Conservation (phyloP, 2,113 vertebrate species). For the Mustela lutreola region DNA sequence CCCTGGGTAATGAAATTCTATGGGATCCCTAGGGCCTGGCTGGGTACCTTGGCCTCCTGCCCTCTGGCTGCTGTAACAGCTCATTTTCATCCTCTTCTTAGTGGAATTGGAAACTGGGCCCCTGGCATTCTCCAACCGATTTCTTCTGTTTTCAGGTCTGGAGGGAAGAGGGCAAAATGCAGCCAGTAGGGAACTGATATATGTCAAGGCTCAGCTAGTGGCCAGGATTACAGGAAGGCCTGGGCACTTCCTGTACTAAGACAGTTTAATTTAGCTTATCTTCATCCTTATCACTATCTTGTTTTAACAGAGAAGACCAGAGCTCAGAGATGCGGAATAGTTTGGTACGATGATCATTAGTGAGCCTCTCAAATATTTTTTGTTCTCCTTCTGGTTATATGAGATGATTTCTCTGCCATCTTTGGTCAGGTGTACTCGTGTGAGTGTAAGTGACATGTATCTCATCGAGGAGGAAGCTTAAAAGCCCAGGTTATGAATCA, state of each 20-base stretch:
- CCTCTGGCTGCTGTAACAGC: constrained; percentile 18
- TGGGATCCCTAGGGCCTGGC: not conserved
- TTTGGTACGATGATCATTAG: not conserved
- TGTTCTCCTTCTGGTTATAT: not conserved
- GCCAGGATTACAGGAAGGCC: not conserved
- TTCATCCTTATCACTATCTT: not conserved
- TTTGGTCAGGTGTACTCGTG: not conserved
- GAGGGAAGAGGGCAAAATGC: not conserved
- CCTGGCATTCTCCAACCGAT: constrained; percentile 8
- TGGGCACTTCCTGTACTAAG: not conserved
- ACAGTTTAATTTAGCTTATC: not conserved
- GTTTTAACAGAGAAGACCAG: not conserved
- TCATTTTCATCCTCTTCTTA: constrained; percentile 61
- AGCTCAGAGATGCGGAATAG: not conserved
- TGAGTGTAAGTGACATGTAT: not conserved
- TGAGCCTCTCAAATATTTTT: not conserved
- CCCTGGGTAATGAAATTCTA: constrained; percentile 23
- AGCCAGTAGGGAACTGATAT: not conserved
- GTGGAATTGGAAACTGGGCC: constrained; percentile 6
- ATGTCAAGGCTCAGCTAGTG: not conserved
- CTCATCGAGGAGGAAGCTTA: not conserved
- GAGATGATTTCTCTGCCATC: not conserved
- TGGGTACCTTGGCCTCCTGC: constrained; percentile 42
- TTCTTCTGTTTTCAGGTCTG: constrained; percentile 16
- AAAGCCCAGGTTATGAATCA: not conserved